phyloP scores from a whole-genome alignment of 2,797 vertebrate species.

The Lepus oiostolus region DNA sequence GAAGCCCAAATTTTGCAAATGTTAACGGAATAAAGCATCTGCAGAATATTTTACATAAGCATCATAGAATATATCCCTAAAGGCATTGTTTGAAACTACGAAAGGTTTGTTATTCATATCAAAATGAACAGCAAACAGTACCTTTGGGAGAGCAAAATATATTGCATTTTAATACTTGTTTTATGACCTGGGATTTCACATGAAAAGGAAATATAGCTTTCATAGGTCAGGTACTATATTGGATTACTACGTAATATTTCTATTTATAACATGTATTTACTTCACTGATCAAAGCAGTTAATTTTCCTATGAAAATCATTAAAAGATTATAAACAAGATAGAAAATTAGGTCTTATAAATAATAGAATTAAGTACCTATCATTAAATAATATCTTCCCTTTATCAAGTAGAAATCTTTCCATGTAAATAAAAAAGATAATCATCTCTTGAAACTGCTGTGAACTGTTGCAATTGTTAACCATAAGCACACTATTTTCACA shows the following conservation, averaged over 20 bases:
- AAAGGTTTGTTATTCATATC: conserved; percentile 73
- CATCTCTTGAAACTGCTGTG: not conserved
- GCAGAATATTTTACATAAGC: conserved; percentile 80
- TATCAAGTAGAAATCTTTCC: not conserved
- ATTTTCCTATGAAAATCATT: conserved; percentile 47
- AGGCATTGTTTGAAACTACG: conserved; percentile 75
- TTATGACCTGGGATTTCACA: conserved; percentile 31
- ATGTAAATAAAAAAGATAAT: not conserved
- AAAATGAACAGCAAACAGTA: conserved; percentile 61
- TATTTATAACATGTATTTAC: conserved; percentile 67
- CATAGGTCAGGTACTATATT: conserved; percentile 51
- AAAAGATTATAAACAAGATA: conserved; percentile 10
- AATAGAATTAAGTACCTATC: not conserved
- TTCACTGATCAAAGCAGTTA: conserved; percentile 60
- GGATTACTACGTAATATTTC: not conserved
- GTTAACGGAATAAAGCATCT: conserved; percentile 88
- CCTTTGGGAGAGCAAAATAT: conserved; percentile 45
- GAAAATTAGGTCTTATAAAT: conserved; percentile 29
- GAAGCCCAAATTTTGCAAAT: conserved; percentile 89
- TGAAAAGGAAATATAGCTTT: conserved; percentile 59
- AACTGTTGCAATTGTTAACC: not conserved
- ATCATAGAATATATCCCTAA: conserved; percentile 78
- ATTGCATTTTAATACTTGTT: conserved; percentile 6
- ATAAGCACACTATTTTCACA: not conserved
- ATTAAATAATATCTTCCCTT: conserved; percentile 46